Evolutionary conservation across 2,797 vertebrate genomes (phyloP), one percentile per base, ranked within the genome.

Genomic region (Danio choprae): DNA sequence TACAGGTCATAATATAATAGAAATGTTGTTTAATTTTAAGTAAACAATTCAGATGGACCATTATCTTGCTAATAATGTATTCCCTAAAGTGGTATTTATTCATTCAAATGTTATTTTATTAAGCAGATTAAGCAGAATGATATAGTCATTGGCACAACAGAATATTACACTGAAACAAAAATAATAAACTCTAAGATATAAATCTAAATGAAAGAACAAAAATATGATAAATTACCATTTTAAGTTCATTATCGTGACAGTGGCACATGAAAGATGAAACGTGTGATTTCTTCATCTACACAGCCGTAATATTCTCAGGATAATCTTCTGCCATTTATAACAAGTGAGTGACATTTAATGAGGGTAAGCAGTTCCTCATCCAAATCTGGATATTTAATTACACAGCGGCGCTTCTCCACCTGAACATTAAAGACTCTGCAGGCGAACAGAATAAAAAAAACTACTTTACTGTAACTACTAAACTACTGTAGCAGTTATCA

Each of bases 311-410:
- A 60, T 44, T 40, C n/a, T 22, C 48, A 10, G n/a, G 12, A 72
- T 44, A n/a, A 56, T 72, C 53, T 58, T 22, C 38, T 5, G 5
- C 36, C 50, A 56, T 59, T 73, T 73, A 46, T 22, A 6, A 56
- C 71, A 73, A 59, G 55, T 46, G 71, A 73, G 55, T 73, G 71
- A 73, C 74, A 65, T 76, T 76, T 65, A 55, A 76, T 76, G 40
- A 55, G 60, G 4, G 18, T 60, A n/a, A 16, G 13, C 74, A 65
- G 43, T 59, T 73, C 71, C 41, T 73, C 55, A 73, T 73, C 41
- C 40, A 58, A 46, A 58, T 73, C 71, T 60, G 71, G 55, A 46
- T 73, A 76, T 65, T 76, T 64, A 65, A 76, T 76, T 65, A 43
- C 22, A 60, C 60, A 11, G 18, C 13, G 11, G 46, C 6, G 60